These are phyloP conservation scores for Drosophila subsilvestris DNA, from an alignment of 2,888 invertebrate genomes.

Conservation along the genomic window DNA sequence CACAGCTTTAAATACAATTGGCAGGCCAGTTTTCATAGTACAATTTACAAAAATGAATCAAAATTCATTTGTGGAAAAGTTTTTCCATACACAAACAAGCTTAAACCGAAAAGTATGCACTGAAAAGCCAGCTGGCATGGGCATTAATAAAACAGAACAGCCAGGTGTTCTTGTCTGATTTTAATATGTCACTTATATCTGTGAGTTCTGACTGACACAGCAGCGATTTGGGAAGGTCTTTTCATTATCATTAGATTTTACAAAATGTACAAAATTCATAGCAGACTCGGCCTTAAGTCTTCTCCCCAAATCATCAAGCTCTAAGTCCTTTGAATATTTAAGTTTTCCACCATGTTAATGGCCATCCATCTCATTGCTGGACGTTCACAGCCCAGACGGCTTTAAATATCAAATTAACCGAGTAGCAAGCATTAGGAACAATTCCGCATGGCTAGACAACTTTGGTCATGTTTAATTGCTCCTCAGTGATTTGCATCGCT, in stretches of 20 bases:
- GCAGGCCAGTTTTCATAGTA: no score
- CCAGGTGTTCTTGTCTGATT: no score
- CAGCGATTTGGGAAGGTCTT: no score
- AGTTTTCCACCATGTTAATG: background rate
- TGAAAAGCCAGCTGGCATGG: no score
- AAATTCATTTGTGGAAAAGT: background rate
- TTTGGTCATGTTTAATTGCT: slow-evolving; percentile 68
- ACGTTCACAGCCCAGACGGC: slow-evolving; percentile 19
- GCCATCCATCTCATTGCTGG: background rate
- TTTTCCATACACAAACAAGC: background rate
- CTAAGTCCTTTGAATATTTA: background rate
- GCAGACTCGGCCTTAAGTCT: background rate
- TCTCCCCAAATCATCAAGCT: background rate
- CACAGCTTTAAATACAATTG: background rate
- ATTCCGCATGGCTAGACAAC: slow-evolving; percentile 64
- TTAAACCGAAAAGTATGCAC: no score
- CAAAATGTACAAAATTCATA: no score
- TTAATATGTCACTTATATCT: no score
- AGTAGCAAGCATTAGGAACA: slow-evolving; percentile 11
- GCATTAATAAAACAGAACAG: no score
- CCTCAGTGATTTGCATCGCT: slow-evolving; percentile 67
- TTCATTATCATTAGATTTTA: no score
- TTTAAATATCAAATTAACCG: slow-evolving; percentile 69
- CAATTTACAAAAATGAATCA: no score
- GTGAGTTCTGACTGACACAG: no score